Percentiles rank a stretch among this genome's conserved stretches.
Conservation (phyloP, 2,113 vertebrate species). For the Serilophus lunatus region DNA sequence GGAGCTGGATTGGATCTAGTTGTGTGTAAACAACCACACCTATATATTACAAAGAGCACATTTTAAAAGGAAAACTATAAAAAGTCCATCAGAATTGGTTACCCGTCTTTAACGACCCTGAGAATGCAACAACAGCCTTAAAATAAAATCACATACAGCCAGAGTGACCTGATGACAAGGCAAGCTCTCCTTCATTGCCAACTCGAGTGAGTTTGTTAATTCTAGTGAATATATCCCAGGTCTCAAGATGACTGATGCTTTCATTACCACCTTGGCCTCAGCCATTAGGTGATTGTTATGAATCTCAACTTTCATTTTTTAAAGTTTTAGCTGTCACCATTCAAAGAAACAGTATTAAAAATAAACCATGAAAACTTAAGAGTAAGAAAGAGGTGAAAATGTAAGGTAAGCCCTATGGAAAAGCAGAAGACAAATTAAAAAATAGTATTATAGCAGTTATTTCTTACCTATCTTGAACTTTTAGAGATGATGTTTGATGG, state of each 20-base stretch:
- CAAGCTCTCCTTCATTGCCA: background rate
- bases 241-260: constrained; percentile 12
- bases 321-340: background rate
- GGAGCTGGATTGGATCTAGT: background rate
- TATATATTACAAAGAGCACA: background rate
- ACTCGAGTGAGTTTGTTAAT: background rate
- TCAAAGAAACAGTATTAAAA: background rate
- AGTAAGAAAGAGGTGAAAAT: background rate
- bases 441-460: background rate
- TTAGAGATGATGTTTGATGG: background rate
- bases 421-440: background rate
- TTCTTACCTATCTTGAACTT: background rate
- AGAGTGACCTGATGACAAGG: background rate
- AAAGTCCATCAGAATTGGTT: background rate
- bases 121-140: background rate
- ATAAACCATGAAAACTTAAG: background rate
- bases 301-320: background rate
- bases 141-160: background rate
- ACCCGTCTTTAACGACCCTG: background rate
- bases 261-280: background rate
- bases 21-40: background rate
- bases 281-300: background rate
- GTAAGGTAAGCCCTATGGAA: background rate
- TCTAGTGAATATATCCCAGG: background rate
- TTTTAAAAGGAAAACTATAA: background rate